These are phyloP conservation scores for Leucoraja ocellata DNA, from an alignment of 2,797 vertebrate genomes.

Conservation along the genomic window DNA sequence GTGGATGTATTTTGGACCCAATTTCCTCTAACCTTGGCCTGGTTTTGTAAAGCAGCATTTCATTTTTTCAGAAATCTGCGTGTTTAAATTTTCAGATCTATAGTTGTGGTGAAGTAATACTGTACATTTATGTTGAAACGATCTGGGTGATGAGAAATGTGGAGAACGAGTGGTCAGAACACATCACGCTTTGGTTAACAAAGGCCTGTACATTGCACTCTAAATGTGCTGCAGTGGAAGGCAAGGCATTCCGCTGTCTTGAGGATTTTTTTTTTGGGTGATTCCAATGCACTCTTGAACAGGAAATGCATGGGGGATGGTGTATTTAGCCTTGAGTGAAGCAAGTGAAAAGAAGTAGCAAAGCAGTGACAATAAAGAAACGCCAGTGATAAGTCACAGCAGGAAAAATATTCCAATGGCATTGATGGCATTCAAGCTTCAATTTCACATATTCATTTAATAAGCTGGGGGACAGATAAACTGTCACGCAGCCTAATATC, in stretches of 20 bases:
- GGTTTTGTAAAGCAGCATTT: not conserved
- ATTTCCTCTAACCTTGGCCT: not conserved
- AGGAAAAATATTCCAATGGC: not conserved
- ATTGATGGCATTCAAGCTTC: not conserved
- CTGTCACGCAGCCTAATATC: not conserved
- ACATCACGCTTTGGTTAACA: conserved; percentile 3
- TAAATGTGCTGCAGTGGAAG: not conserved
- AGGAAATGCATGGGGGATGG: not conserved
- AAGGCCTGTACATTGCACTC: not conserved
- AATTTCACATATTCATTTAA: not conserved
- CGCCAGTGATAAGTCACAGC: not conserved
- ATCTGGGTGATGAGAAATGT: not conserved
- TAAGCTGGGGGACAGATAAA: not conserved
- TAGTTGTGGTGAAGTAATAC: not conserved
- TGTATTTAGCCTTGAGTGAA: not conserved
- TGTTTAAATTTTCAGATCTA: not conserved
- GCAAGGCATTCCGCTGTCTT: not conserved
- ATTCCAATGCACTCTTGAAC: too few relatives aligned
- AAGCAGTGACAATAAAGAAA: not conserved
- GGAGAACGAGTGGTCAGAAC: not conserved
- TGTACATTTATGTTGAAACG: not conserved
- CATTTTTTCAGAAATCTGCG: not conserved
- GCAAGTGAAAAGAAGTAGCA: not conserved
- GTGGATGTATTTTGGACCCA: not conserved
- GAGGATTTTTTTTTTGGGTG: conserved; percentile 13